A percentile compares a stretch with the other conserved stretches of the same genome.
These are phyloP conservation scores for Galeopsomyia nigrocyanea DNA, from an alignment of 2,888 invertebrate species.

Conservation along the genomic window DNA sequence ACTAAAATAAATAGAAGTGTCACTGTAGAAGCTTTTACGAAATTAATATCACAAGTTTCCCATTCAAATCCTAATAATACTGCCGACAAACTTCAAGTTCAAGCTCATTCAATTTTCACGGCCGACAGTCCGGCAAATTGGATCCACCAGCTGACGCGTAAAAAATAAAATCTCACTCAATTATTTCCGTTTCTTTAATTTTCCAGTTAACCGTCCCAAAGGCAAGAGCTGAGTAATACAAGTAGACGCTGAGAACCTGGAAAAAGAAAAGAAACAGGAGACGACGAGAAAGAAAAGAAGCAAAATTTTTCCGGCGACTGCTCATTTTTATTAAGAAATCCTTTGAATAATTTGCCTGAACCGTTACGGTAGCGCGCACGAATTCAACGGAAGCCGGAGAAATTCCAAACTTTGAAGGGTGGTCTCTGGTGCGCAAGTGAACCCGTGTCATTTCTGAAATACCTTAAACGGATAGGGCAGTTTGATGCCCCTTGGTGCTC, in stretches of 20 bases:
- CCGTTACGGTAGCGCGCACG: neutral
- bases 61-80: no score
- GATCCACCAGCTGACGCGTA: slow-evolving; percentile 18
- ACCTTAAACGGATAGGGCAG: slow-evolving; percentile 70
- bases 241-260: no score
- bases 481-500: slow-evolving; percentile 67
- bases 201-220: neutral
- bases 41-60: no score
- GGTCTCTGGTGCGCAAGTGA: no score
- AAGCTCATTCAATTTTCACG: no score
- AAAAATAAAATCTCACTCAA: slow-evolving; percentile 33
- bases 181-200: slow-evolving; percentile 27
- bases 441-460: slow-evolving; percentile 1
- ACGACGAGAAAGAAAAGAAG: neutral
- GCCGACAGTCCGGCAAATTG: slow-evolving; percentile 19
- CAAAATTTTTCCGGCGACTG: neutral
- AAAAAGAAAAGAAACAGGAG: neutral
- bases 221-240: no score
- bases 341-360: slow-evolving; percentile 15
- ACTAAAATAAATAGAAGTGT: no score
- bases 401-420: no score
- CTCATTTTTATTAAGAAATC: slow-evolving; percentile 29
- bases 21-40: no score
- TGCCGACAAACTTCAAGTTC: no score
- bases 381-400: neutral